phyloP scores from a whole-genome alignment of 2,888 invertebrate species.

The Sesamia inferens region DNA sequence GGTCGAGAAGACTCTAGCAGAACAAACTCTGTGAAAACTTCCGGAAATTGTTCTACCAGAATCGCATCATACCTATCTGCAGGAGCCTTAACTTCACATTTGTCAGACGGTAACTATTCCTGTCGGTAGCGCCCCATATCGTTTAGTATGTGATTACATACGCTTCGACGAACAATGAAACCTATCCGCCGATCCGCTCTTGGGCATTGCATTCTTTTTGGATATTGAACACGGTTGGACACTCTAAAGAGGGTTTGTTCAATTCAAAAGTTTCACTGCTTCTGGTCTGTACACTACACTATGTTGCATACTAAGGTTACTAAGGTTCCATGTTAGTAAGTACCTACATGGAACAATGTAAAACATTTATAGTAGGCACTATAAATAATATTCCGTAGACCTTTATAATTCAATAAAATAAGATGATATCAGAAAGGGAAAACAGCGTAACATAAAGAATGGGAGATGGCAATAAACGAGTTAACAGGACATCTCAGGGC shows the following conservation, averaged over 20 bases:
- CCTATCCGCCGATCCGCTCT: slow-evolving; percentile 67
- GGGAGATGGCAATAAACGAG: slow-evolving; percentile 80
- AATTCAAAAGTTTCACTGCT: neutral
- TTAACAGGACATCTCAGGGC: slow-evolving; percentile 75
- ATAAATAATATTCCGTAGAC: slow-evolving; percentile 46
- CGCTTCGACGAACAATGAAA: slow-evolving; percentile 82
- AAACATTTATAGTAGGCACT: slow-evolving; percentile 24
- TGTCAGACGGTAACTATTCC: slow-evolving; percentile 3
- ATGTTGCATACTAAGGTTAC: slow-evolving; percentile 1
- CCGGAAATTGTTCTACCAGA: neutral
- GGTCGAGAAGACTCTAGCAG: neutral
- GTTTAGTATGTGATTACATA: slow-evolving; percentile 80
- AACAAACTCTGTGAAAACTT: neutral
- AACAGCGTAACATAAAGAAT: slow-evolving; percentile 70
- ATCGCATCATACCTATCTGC: neutral
- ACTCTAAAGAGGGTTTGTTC: slow-evolving; percentile 37
- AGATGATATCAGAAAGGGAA: slow-evolving; percentile 69
- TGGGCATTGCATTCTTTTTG: slow-evolving; percentile 70
- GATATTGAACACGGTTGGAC: slow-evolving; percentile 69
- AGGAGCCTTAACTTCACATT: neutral
- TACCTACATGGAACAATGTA: neutral
- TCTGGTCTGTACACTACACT: neutral
- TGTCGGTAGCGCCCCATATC: slow-evolving; percentile 39
- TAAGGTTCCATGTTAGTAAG: too few relatives aligned
- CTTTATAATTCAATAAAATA: slow-evolving; percentile 72